A percentile compares a stretch with the other conserved stretches of the same genome.
Evolutionary conservation across 2,888 invertebrate genomes (phyloP).

Genomic region (Yponomeuta evonymella): DNA sequence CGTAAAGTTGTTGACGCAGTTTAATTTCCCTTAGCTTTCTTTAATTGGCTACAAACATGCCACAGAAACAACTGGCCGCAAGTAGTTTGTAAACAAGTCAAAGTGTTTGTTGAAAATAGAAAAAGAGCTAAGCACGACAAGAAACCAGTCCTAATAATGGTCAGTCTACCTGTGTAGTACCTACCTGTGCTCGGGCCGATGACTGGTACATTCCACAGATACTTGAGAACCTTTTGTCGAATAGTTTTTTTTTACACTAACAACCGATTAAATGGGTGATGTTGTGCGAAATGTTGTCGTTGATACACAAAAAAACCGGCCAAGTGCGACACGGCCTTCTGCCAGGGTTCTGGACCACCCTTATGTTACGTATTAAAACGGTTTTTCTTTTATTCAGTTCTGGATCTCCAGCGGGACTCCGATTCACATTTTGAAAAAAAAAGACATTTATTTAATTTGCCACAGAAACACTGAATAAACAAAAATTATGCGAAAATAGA

Average conservation of each 20-base stretch:
- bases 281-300: background rate
- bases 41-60: background rate
- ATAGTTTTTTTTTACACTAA: background rate
- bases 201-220: slow-evolving; percentile 38
- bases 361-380: too few species aligned
- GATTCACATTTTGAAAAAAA: too few species aligned
- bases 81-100: background rate
- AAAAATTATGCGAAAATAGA: too few species aligned
- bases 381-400: too few species aligned
- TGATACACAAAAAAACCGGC: background rate
- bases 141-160: slow-evolving; percentile 19
- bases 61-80: background rate
- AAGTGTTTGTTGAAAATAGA: background rate
- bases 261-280: slow-evolving; percentile 1
- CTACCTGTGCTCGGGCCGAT: slow-evolving; percentile 16
- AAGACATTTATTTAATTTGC: too few species aligned
- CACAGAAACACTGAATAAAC: too few species aligned
- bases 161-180: slow-evolving; percentile 33
- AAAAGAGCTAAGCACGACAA: slow-evolving; percentile 3
- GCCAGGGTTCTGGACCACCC: too few species aligned
- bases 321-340: background rate
- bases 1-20: too few species aligned
- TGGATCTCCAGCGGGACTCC: too few species aligned
- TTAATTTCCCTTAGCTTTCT: background rate
- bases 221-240: slow-evolving; percentile 22